Evolutionary conservation across 2,888 invertebrate genomes (phyloP).

Genomic region (Athalia circularis): DNA sequence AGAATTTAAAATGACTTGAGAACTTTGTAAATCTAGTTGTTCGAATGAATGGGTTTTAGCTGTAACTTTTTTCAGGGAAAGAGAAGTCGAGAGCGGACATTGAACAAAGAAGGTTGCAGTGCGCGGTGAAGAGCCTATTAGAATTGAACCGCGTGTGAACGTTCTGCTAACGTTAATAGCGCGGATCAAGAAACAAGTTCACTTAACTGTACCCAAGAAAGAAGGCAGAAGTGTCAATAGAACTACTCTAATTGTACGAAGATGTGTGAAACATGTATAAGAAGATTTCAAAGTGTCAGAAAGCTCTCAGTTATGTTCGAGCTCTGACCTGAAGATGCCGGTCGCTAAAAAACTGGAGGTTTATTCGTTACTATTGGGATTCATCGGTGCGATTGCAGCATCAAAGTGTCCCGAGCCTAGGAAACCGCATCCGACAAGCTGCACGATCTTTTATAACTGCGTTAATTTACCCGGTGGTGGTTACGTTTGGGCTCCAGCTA

Average conservation of each 20-base stretch:
- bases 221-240: conserved; percentile 57
- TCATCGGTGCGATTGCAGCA: conserved; percentile 40
- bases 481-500: conserved; percentile 68
- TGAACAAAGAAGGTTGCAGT: too few species aligned
- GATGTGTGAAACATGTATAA: conserved; percentile 62
- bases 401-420: conserved; percentile 66
- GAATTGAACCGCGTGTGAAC: too few species aligned
- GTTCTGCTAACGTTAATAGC: neutral
- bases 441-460: conserved; percentile 68
- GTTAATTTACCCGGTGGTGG: conserved; percentile 64
- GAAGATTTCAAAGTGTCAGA: conserved; percentile 49
- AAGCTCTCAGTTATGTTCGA: neutral
- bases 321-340: neutral
- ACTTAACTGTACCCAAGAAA: conserved; percentile 58
- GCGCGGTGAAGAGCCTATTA: too few species aligned
- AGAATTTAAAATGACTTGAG: neutral
- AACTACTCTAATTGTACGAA: conserved; percentile 53
- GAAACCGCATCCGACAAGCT: conserved; percentile 67
- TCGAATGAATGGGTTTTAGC: too few species aligned
- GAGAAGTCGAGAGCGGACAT: too few species aligned
- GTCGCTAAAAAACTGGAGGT: conserved; percentile 6
- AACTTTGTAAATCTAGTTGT: neutral
- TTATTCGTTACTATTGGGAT: conserved; percentile 27
- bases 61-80: too few species aligned
- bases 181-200: conserved; percentile 20